Conservation (phyloP, 2,113 vertebrate species). For the Oenanthe melanoleuca region DNA sequence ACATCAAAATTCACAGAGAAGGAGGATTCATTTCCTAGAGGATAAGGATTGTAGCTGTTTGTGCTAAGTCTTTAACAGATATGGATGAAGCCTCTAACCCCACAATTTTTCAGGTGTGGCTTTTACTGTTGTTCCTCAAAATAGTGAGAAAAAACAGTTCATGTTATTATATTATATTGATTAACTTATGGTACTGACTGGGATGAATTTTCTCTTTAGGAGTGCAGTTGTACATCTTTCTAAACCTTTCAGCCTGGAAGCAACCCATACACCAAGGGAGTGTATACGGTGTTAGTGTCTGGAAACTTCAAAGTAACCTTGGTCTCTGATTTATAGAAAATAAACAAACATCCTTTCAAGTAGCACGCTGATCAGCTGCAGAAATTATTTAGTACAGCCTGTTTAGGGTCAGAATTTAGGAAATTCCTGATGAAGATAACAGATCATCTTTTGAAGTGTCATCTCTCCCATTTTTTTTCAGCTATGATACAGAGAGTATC, state of each 20-base stretch:
- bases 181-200: neutral
- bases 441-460: neutral
- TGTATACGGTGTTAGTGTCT: neutral
- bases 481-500: neutral
- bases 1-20: neutral
- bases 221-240: neutral
- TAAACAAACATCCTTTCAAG: neutral
- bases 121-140: conserved; percentile 14
- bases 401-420: neutral
- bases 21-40: neutral
- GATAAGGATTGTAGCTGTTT: neutral
- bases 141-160: neutral
- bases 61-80: neutral
- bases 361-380: neutral
- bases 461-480: neutral
- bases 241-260: neutral
- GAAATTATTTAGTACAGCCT: neutral
- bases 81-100: neutral
- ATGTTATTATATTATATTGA: neutral
- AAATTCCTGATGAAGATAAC: neutral
- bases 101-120: neutral
- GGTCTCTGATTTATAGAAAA: neutral
- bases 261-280: neutral
- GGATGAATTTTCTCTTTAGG: neutral
- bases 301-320: neutral